These are phyloP conservation scores for Scotopteryx bipunctaria DNA, from an alignment of 2,888 invertebrate species.

Conservation along the genomic window DNA sequence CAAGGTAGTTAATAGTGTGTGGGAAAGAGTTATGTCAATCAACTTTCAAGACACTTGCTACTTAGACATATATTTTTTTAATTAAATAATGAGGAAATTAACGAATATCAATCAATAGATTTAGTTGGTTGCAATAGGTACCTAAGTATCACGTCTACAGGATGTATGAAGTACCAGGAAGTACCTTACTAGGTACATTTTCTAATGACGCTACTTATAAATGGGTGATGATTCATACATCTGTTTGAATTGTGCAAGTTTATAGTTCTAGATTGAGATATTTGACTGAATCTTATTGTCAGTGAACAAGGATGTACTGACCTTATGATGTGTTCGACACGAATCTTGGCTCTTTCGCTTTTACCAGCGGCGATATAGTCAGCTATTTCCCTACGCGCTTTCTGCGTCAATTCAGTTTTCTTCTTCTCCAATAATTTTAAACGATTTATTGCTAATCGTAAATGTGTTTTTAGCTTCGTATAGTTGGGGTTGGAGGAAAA, in stretches of 20 bases:
- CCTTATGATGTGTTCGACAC: conserved; percentile 98
- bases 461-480: conserved; percentile 97
- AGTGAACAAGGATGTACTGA: conserved; percentile 47
- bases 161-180: neutral
- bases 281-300: neutral
- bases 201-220: neutral
- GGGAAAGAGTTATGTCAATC: no score
- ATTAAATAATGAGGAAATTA: no score
- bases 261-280: neutral
- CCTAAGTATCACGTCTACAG: no score
- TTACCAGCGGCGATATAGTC: conserved; percentile 95
- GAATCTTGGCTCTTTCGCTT: conserved; percentile 95
- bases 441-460: conserved; percentile 95
- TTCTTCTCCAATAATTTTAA: conserved; percentile 98
- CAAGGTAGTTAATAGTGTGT: no score
- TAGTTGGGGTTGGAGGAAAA: conserved; percentile 97
- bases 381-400: conserved; percentile 98
- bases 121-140: no score
- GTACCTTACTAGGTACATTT: no score
- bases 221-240: conserved; percentile 8
- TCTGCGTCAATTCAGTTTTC: conserved; percentile 97
- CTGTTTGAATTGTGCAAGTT: neutral
- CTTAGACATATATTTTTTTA: no score
- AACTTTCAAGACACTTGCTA: no score
- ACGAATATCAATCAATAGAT: no score